phyloP scores from a whole-genome alignment of 1,140 invertebrate species.

The Cyrtorhinus lividipennis region DNA sequence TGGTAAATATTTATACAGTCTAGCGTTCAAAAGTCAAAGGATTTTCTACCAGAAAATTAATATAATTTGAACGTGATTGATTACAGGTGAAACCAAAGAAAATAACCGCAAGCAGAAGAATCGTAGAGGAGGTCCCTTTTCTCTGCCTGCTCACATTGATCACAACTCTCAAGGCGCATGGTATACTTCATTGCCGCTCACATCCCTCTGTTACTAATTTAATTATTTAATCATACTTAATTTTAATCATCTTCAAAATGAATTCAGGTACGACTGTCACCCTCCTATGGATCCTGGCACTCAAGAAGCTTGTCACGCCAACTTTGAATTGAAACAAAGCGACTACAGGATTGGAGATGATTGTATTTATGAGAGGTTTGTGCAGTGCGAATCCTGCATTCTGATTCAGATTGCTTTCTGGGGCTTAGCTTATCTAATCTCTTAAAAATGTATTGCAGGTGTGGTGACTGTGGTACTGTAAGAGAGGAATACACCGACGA shows the following conservation, averaged over 20 bases:
- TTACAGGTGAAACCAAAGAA: conserved; percentile 15
- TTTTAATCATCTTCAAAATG: too few relatives aligned
- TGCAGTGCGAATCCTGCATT: too few relatives aligned
- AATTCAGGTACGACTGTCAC: conserved; percentile 25
- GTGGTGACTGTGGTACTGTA: conserved; percentile 63
- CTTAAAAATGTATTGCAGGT: conserved; percentile 32
- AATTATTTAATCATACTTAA: too few relatives aligned
- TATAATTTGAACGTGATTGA: too few relatives aligned
- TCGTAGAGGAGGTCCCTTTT: conserved; percentile 11
- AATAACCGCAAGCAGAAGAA: conserved; percentile 11
- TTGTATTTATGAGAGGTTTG: conserved; percentile 46
- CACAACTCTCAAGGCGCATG: conserved; percentile 20
- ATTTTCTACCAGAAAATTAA: too few relatives aligned
- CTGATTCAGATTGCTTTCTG: too few relatives aligned
- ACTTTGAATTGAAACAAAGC: conserved; percentile 42
- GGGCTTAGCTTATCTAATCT: too few relatives aligned
- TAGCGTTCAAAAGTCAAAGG: too few relatives aligned
- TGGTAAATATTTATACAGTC: background rate
- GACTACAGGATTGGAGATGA: conserved; percentile 53
- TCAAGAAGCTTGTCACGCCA: conserved; percentile 34
- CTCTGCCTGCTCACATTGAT: conserved; percentile 18
- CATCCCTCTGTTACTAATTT: too few relatives aligned
- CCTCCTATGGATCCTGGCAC: conserved; percentile 28
- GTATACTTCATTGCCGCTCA: too few relatives aligned
- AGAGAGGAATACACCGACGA: conserved; percentile 94